phyloP scores from a whole-genome alignment of 2,113 vertebrate genomes.

The Leuciscus idus region DNA sequence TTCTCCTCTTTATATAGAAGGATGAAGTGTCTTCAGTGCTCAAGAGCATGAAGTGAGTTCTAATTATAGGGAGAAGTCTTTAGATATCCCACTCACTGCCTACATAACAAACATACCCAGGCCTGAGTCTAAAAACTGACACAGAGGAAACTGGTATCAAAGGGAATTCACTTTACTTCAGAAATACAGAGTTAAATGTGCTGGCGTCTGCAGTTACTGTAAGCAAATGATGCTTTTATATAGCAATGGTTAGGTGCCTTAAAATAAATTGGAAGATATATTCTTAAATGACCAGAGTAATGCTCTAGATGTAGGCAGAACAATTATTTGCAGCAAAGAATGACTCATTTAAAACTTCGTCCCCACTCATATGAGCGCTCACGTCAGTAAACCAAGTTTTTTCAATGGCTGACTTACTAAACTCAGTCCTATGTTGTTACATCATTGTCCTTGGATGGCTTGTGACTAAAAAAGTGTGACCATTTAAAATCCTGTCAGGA shows the following conservation, averaged over 20 bases:
- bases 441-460: neutral
- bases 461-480: neutral
- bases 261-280: neutral
- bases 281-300: neutral
- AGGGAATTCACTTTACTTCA: constrained; percentile 10
- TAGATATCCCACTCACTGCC: constrained; percentile 61
- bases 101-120: constrained; percentile 58
- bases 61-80: constrained; percentile 70
- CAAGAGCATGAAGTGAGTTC: constrained; percentile 44
- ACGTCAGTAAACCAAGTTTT: neutral
- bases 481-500: neutral
- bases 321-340: constrained; percentile 9
- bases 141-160: constrained; percentile 35
- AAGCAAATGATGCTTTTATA: neutral
- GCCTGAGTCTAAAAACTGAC: constrained; percentile 49
- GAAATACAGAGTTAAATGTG: neutral
- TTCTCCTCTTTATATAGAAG: constrained; percentile 28
- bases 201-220: neutral
- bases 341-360: neutral
- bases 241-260: neutral
- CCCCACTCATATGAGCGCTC: neutral
- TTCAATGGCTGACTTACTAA: neutral
- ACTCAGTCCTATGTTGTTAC: neutral
- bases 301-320: neutral
- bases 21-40: constrained; percentile 19